Base-by-base conservation (phyloP, 2,113 vertebrate genomes). In the Pao palembangensis region DNA sequence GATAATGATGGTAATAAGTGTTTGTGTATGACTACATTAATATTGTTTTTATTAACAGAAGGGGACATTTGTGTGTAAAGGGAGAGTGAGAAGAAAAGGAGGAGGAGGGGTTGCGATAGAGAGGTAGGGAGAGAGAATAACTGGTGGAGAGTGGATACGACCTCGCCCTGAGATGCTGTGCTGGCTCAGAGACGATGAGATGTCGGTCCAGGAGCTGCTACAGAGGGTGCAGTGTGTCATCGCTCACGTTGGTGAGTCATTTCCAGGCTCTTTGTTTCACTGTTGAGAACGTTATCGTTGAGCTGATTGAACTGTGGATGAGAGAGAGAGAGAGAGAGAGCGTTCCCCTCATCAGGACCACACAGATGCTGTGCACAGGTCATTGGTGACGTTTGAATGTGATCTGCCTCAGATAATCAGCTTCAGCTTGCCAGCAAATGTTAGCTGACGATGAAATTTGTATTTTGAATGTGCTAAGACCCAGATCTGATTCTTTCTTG, bases 101-200 rank as follows among this genome's bases (percentile, higher is more conserved):
- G 58, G 77, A 68, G 76, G 80, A 50, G 53, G 48, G 60, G 50
- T 51, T 23, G 21, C 21, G 3, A 23, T 23, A 23, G 21, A 56
- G 77, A n/a, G 58, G 28, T 54, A 51, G 56, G 12, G 42, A 62
- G 57, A 34, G 73, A 43, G 58, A 57, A 65, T 50, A 56, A 43
- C 21, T 43, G 42, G 64, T 64, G 64, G 55, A 71, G 67, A 60
- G 71, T 72, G 69, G 67, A 71, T 80, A 80, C 88, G 58, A 82
- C 79, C 59, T 75, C 87, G 79, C 75, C 84, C 78, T 91, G 94
- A 95, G 91, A 95, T 95, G 94, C 92, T 93, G 82, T 91, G 91
- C 83, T 94, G 93, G 91, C 88, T 95, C 61, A 89, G 90, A 87
- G 93, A 95, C 84, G 94, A 95, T 80, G 94, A 98, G 82, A 98